A percentile compares a stretch with the other conserved stretches of the same genome.
phyloP scores from a whole-genome alignment of 1,140 invertebrate genomes.

The Triops longicaudatus region DNA sequence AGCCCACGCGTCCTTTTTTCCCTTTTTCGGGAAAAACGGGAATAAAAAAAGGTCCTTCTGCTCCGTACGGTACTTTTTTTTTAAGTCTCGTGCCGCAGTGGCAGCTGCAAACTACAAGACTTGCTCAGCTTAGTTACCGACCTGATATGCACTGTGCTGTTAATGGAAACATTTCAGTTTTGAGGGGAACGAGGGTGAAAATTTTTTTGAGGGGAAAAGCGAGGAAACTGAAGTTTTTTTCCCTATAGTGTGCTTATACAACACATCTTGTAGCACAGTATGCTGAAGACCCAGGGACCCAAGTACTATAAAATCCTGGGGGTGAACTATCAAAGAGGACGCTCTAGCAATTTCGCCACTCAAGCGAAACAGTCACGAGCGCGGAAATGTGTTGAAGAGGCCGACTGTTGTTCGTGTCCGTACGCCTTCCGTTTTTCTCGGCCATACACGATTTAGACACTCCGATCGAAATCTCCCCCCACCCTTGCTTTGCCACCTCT shows the following conservation, averaged over 20 bases:
- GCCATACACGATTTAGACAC: neutral
- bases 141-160: neutral
- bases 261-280: neutral
- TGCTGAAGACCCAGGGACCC: neutral
- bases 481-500: neutral
- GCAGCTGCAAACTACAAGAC: neutral
- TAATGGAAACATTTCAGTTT: slow-evolving; percentile 5
- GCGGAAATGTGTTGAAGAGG: slow-evolving; percentile 11
- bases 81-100: neutral
- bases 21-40: slow-evolving; percentile 3
- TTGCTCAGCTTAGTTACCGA: neutral
- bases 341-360: slow-evolving; percentile 9
- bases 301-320: neutral
- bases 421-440: neutral
- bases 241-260: neutral
- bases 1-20: slow-evolving; percentile 13
- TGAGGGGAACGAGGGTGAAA: neutral
- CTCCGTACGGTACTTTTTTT: neutral
- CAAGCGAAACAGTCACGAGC: slow-evolving; percentile 14
- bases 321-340: slow-evolving; percentile 11
- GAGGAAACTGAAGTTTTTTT: neutral
- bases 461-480: slow-evolving; percentile 7
- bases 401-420: neutral
- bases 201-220: neutral
- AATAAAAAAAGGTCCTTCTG: neutral